Evolutionary conservation across 2,113 vertebrate genomes (phyloP).

Genomic region (Hyaena hyaena): DNA sequence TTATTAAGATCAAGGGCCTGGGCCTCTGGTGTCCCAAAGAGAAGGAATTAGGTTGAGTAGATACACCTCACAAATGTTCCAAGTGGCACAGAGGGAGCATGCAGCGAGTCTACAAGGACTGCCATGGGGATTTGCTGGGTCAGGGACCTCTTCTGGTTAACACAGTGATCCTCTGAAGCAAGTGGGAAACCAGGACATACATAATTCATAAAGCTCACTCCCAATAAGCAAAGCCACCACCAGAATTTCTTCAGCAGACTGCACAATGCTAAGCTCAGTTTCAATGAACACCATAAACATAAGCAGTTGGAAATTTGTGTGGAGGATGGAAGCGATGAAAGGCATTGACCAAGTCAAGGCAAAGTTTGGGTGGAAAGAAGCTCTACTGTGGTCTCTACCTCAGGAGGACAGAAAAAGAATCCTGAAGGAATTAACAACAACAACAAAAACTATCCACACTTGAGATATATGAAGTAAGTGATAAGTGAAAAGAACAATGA

Average conservation of each 20-base stretch:
- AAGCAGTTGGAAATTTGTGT: neutral
- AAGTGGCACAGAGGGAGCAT: rapidly evolving
- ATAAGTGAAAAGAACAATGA: neutral
- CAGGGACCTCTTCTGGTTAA: neutral
- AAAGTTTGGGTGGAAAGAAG: neutral
- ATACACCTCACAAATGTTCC: neutral
- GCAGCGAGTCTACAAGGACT: neutral
- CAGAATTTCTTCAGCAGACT: neutral
- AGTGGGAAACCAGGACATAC: neutral
- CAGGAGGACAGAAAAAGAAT: neutral
- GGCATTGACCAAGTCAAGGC: neutral
- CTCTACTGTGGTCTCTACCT: neutral
- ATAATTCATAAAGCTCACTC: neutral
- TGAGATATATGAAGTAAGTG: neutral
- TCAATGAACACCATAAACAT: neutral
- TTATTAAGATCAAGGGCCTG: neutral
- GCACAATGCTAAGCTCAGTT: neutral
- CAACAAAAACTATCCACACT: no score
- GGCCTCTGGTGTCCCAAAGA: neutral
- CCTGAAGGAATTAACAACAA: neutral
- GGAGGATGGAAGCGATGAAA: neutral
- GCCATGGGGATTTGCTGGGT: neutral
- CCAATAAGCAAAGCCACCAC: neutral
- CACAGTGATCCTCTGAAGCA: neutral
- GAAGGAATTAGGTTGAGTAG: neutral